Percentiles rank a stretch among this genome's conserved stretches.
phyloP scores from a whole-genome alignment of 2,113 vertebrate genomes.

The Sander vitreus region DNA sequence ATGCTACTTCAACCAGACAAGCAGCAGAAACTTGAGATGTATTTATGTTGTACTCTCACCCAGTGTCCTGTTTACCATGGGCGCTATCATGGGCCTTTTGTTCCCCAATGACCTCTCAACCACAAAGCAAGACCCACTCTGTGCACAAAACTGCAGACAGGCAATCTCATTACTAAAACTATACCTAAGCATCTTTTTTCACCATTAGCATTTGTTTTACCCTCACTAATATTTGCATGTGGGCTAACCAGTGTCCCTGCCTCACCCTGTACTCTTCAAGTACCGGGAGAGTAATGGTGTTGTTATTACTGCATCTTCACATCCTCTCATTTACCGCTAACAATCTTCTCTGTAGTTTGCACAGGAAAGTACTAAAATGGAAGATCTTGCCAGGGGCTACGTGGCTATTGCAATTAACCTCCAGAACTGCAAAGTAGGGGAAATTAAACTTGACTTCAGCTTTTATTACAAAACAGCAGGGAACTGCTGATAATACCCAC shows the following conservation, averaged over 20 bases:
- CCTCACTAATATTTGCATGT: slow-evolving; percentile 60
- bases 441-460: slow-evolving; percentile 70
- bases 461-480: slow-evolving; percentile 77
- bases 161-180: slow-evolving; percentile 37
- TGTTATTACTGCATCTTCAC: slow-evolving; percentile 64
- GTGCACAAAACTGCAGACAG: slow-evolving; percentile 15
- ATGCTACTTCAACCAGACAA: neutral
- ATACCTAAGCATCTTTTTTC: slow-evolving; percentile 12
- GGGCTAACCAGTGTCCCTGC: slow-evolving; percentile 41
- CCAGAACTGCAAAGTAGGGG: slow-evolving; percentile 75
- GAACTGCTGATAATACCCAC: slow-evolving; percentile 37
- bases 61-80: neutral
- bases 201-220: slow-evolving; percentile 49
- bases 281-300: slow-evolving; percentile 53
- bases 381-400: slow-evolving; percentile 63
- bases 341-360: slow-evolving; percentile 58
- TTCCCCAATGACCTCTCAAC: neutral
- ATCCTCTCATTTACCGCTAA: slow-evolving; percentile 61
- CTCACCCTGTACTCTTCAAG: slow-evolving; percentile 34
- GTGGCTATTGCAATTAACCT: slow-evolving; percentile 75
- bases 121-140: neutral
- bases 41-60: neutral
- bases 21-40: neutral
- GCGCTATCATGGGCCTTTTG: neutral
- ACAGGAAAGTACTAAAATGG: slow-evolving; percentile 56